Base-by-base conservation (phyloP, 2,113 vertebrate genomes). In the Pungitius pungitius region DNA sequence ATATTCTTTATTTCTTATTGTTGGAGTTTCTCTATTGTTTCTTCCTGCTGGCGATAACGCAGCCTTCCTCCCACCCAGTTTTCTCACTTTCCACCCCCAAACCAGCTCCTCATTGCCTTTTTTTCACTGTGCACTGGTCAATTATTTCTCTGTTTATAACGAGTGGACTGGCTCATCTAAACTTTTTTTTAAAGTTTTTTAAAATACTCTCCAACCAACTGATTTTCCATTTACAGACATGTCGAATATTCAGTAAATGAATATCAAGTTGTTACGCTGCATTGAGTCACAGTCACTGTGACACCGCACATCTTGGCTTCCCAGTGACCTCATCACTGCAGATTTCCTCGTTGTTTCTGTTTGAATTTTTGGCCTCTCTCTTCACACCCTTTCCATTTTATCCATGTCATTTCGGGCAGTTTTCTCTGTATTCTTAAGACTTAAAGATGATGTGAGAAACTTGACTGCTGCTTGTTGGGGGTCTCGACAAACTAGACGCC, bases 61-160 rank as follows among this genome's bases (percentile, higher is more conserved):
- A 8, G 57, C 47, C 59, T 59, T 70, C 75, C 72, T 65, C 60
- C 78, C 70, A 68, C 33, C 64, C 20, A 26, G 17, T 59, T 56
- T 27, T 37, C 30, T 66, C 24, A 1, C 56, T 58, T 1, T 51
- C 13, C 57, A 49, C 37, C 55, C 15, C 33, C 68, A 51, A 58
- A 59, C 57, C 66, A 64, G 20, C 52, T 75, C 39, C 20, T 68
- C 54, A 51, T 58, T 42, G n/a, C 47, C 52, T 69, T 20, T 69
- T 20, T 17, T 75, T 43, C 14, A 20, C 59, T 54, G 69, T 39
- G 58, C 64, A 61, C 33, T 63, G 85, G 75, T 73, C 76, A 58
- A 69, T 85, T 47, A 80, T 86, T 59, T 85, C 74, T 87, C 67
- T 72, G 61, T 81, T 79, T 71, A 69, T 85, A 85, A 87, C 81